These are phyloP conservation scores for Erpornis zantholeuca DNA, from an alignment of 2,113 vertebrate genomes.

Conservation along the genomic window DNA sequence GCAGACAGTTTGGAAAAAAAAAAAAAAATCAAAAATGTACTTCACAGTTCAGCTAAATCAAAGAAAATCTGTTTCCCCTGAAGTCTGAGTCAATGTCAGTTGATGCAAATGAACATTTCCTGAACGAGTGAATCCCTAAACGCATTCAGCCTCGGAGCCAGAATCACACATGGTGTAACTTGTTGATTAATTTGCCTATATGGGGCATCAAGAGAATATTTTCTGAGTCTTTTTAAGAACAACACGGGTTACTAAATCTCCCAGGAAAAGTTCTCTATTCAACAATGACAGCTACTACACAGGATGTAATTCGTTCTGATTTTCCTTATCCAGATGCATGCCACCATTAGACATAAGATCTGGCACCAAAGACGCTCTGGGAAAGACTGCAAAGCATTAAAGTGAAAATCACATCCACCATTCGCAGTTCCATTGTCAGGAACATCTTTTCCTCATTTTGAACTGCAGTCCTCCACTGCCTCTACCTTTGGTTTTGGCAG, in stretches of 20 bases:
- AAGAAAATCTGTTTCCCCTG: background rate
- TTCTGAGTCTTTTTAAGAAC: background rate
- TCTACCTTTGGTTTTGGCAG: background rate
- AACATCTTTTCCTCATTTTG: background rate
- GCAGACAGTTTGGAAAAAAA: too few relatives aligned
- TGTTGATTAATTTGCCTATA: background rate
- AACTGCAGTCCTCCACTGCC: background rate
- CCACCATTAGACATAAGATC: background rate
- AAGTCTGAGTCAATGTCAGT: background rate
- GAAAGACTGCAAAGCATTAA: background rate
- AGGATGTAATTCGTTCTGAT: background rate
- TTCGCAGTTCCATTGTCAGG: fast-evolving
- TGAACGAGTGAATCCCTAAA: background rate
- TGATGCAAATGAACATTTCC: background rate
- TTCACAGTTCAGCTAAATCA: background rate
- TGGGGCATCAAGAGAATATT: background rate
- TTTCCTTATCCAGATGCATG: background rate
- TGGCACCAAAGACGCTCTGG: background rate
- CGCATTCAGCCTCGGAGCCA: background rate
- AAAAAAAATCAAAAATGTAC: background rate
- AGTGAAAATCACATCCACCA: background rate
- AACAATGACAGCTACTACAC: background rate
- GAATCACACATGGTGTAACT: background rate
- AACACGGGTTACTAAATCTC: background rate
- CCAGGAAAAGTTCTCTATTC: background rate